These are phyloP conservation scores for Otolemur crassicaudatus DNA, from an alignment of 2,797 vertebrate species.

Conservation along the genomic window DNA sequence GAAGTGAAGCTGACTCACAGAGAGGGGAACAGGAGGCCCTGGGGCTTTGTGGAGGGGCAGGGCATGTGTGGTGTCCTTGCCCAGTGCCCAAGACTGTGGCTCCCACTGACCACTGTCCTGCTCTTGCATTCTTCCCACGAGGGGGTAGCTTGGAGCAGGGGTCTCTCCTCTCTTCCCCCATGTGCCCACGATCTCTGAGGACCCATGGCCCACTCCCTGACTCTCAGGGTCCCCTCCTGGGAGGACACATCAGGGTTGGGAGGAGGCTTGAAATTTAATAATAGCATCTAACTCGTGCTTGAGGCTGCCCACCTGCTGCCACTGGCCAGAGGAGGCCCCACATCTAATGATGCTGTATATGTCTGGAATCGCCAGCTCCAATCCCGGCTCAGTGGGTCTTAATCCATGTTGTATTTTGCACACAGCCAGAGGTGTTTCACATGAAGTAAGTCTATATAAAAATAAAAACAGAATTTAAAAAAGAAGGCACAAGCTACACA, in stretches of 20 bases:
- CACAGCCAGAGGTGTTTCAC: background rate
- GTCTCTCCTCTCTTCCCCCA: background rate
- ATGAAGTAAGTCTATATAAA: background rate
- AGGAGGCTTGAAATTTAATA: background rate
- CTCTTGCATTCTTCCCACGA: no score
- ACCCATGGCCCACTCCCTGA: no score
- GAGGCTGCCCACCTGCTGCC: background rate
- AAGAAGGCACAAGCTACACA: background rate
- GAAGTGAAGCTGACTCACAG: background rate
- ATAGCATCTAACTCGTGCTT: fast-evolving
- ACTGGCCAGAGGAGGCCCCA: background rate
- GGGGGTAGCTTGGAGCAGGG: background rate
- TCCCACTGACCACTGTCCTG: background rate
- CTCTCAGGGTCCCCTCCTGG: background rate
- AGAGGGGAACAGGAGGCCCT: fast-evolving
- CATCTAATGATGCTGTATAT: fast-evolving
- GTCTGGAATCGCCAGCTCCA: no score
- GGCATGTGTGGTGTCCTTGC: fast-evolving
- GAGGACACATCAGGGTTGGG: background rate
- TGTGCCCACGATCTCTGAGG: background rate
- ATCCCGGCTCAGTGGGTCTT: fast-evolving
- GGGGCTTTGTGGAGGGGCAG: background rate
- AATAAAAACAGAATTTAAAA: background rate
- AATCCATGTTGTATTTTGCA: background rate
- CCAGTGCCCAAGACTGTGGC: background rate